phyloP scores from a whole-genome alignment of 2,113 vertebrate species.

The Alexandromys fortis region DNA sequence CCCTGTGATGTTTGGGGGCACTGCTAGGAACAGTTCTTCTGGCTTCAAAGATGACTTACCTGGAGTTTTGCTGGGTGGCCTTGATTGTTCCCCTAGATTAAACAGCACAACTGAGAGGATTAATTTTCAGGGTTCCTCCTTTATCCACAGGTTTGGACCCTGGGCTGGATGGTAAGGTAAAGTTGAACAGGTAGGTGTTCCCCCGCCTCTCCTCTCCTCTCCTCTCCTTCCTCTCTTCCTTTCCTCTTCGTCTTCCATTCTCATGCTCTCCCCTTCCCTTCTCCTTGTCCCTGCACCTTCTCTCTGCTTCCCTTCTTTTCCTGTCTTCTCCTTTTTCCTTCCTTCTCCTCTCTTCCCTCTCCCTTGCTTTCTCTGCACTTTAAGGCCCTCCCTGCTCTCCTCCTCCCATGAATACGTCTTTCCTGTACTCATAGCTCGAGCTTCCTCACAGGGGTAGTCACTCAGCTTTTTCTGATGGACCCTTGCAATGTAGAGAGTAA shows the following conservation, averaged over 20 bases:
- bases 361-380: fast-evolving
- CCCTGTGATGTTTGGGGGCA: not conserved
- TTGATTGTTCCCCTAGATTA: not conserved
- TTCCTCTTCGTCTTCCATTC: not conserved
- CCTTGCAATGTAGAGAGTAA: not conserved
- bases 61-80: not conserved
- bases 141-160: not conserved
- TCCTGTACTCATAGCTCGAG: not conserved
- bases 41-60: not conserved
- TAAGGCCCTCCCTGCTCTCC: fast-evolving
- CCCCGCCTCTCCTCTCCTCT: not conserved
- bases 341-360: fast-evolving
- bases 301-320: too few relatives aligned
- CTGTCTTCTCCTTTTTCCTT: not conserved
- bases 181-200: fast-evolving
- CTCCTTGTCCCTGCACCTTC: fast-evolving
- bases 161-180: not conserved
- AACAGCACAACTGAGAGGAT: not conserved
- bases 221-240: too few relatives aligned
- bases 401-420: not conserved
- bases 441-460: not conserved
- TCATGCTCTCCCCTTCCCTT: not conserved
- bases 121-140: not conserved
- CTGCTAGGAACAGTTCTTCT: not conserved
- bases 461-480: not conserved